Percentiles rank a stretch among this genome's conserved stretches.
These are phyloP conservation scores for Cheilosia urbana DNA, from an alignment of 2,888 invertebrate genomes.

Conservation along the genomic window DNA sequence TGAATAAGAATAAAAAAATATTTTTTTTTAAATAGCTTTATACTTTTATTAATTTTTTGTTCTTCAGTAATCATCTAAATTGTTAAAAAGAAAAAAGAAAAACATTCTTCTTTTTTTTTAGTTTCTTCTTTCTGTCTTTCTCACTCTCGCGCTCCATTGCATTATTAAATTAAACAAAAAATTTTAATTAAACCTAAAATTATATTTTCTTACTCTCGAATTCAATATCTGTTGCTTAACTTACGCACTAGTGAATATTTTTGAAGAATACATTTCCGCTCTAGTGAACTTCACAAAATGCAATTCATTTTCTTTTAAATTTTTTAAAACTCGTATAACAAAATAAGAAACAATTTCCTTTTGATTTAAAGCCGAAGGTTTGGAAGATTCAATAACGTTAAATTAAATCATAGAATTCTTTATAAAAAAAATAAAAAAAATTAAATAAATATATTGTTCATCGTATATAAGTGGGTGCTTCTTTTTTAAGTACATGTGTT, in stretches of 20 bases:
- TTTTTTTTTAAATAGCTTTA: constrained; percentile 61
- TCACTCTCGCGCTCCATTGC: constrained; percentile 65
- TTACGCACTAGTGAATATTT: constrained; percentile 34
- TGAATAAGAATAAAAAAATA: background rate
- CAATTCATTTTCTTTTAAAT: constrained; percentile 21
- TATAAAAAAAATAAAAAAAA: constrained; percentile 46
- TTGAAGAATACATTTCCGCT: constrained; percentile 33
- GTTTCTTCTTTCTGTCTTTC: constrained; percentile 37
- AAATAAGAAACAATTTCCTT: constrained; percentile 52
- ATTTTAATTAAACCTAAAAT: constrained; percentile 43
- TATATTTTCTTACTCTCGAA: constrained; percentile 45
- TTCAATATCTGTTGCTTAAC: constrained; percentile 7
- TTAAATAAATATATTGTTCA: constrained; percentile 68
- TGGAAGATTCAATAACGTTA: constrained; percentile 35
- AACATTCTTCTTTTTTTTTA: constrained; percentile 23
- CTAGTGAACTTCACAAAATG: constrained; percentile 37
- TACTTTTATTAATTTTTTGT: constrained; percentile 60
- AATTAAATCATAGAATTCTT: constrained; percentile 39
- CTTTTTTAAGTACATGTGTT: constrained; percentile 14
- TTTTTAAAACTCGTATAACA: constrained; percentile 8
- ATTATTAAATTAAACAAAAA: constrained; percentile 59
- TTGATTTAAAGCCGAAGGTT: constrained; percentile 65
- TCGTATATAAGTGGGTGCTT: constrained; percentile 2
- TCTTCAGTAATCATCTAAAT: constrained; percentile 42
- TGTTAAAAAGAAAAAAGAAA: constrained; percentile 31